Conservation (phyloP, 2,888 invertebrate species). For the Cryptophagus acutangulus region DNA sequence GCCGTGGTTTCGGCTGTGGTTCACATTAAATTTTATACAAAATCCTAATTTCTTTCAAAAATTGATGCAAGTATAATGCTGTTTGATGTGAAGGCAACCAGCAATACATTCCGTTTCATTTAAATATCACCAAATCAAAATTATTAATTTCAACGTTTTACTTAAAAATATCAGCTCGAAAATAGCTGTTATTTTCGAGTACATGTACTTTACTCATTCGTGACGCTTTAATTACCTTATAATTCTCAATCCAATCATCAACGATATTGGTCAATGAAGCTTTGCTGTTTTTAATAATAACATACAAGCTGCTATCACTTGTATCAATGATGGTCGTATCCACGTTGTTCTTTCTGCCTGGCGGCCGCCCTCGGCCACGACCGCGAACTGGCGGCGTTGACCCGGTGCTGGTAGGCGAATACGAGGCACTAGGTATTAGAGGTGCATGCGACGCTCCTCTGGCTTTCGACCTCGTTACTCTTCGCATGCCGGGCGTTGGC, state of each 20-base stretch:
- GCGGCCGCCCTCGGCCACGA: slow-evolving; percentile 51
- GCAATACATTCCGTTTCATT: no score
- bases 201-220: not conserved
- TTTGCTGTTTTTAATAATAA: slow-evolving; percentile 76
- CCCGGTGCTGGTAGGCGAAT: slow-evolving; percentile 44
- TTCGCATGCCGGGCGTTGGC: slow-evolving; percentile 57
- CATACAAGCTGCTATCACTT: slow-evolving; percentile 82
- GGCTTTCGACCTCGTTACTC: slow-evolving; percentile 63
- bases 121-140: no score
- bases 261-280: slow-evolving; percentile 81
- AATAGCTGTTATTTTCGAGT: no score
- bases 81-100: no score
- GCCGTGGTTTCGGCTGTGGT: no score
- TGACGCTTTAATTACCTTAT: slow-evolving; percentile 59
- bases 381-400: slow-evolving; percentile 41
- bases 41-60: no score
- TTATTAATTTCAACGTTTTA: no score
- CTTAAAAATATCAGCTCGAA: no score
- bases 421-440: slow-evolving; percentile 43
- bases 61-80: no score
- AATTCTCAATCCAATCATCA: slow-evolving; percentile 98
- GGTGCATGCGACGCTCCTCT: slow-evolving; percentile 39
- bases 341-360: slow-evolving; percentile 53
- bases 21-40: no score
- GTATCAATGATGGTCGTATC: slow-evolving; percentile 58